Base-by-base conservation (phyloP, 2,888 invertebrate genomes). In the Creontiades dilutus region DNA sequence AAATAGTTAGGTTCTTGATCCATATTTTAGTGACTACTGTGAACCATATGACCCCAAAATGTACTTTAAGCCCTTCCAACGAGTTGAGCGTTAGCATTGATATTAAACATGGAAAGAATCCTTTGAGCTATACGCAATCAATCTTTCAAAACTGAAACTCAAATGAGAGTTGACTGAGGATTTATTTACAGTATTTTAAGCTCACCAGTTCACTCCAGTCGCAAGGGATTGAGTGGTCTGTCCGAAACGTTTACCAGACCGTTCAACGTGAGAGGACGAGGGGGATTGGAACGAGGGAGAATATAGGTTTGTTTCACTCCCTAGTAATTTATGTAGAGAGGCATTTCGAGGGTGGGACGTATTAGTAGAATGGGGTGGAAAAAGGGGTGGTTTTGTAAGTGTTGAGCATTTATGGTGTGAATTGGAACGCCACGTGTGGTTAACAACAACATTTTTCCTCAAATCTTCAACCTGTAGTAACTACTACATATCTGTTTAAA, bases 111-210 rank as follows among this genome's bases (percentile, higher is more conserved):
- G 11, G 14, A 13, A 52, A 37, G 37, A 37, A 37, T 5, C n/a
- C n/a, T 57, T 57, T 57, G 57, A 57, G n/a, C 57, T 7, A n/a
- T 5, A n/a, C n/a, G n/a, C 57, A 57, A n/a, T n/a, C 7, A 14
- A 57, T 16, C 57, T n/a, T n/a, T n/a, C n/a, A 14, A 57, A 57
- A 57, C 57, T 52, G 52, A 52, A 12, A 16, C 52, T 14, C 52
- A 52, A 52, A 52, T 52, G 52, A 52, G 57, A 16, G 57, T n/a
- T n/a, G 37, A 37, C 37, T 7, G 37, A 4, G 57, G 57, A 57
- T 57, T 57, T 57, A 57, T 57, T 57, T 57, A 57, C 57, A 16
- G n/a, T 57, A 57, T 57, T 57, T 57, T 57, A 57, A 57, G 57
- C 57, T 57, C 57, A 57, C 16, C 13, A 11, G 57, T n/a, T 57